phyloP scores from a whole-genome alignment of 2,113 vertebrate genomes.

The Danio rerio region GRCz12tu NC_133197.1:13885001-13885500 shows the following conservation, averaged over 20 bases:
- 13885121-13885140: conserved; percentile 14
- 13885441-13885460: not conserved
- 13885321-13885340: conserved; percentile 7
- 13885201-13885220: conserved; percentile 24
- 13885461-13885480: not conserved
- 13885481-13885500: not conserved
- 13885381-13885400: not conserved
- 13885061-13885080: conserved; percentile 16
- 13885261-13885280: not conserved
- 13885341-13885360: not conserved
- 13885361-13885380: not conserved
- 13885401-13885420: not conserved
- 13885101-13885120: not conserved
- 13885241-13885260: not conserved
- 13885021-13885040: not conserved
- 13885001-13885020: conserved; percentile 13
- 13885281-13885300: not conserved
- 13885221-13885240: conserved; percentile 38
- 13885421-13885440: not conserved
- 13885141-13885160: conserved; percentile 22
- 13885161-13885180: conserved; percentile 11
- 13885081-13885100: not conserved
- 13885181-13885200: not conserved
- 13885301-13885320: not conserved
- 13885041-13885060: not conserved